Base-by-base conservation (phyloP, 2,797 vertebrate genomes). In the Staurois parvus region DNA sequence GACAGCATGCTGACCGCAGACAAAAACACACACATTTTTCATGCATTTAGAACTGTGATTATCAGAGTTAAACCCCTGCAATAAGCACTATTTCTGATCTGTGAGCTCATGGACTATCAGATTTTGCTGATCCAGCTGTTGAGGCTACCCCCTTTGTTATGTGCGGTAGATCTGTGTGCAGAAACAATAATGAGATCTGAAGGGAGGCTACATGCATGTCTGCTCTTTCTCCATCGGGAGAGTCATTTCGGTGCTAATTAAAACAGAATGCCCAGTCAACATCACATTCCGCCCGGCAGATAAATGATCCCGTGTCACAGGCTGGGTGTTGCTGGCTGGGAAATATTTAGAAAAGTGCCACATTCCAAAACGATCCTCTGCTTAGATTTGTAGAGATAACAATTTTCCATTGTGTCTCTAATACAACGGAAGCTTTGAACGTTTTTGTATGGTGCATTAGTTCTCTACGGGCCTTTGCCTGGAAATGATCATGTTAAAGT, bases 211-310 rank as follows among this genome's bases (percentile, higher is more conserved):
- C 78, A 88, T 12, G 72, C 84, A 42, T 86, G 56, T 68, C 75
- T 85, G 52, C n/a, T 67, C 40, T 84, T 86, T 70, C 87, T 84
- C 75, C 32, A 74, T 24, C 87, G 67, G 84, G 79, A 48, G 72
- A 89, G 64, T 45, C 72, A 78, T 84, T 90, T 90, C 87, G 90
- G 87, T 85, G 82, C 85, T 90, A 90, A 93, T 90, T 91, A 90
- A 87, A 90, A 87, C 56, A 29, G 88, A 89, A 82, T 76, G 76
- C 45, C 34, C 69, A 83, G 79, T 85, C 24, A 79, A 80, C 42
- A 40, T 84, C 83, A n/a, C 21, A 79, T 45, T 85, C 74, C 0
- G 52, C 30, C 81, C 84, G 34, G 30, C 84, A 34, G 70, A 81
- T 59, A 85, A 73, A 2, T 86, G 83, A 84, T 83, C 80, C 73